Conservation (phyloP, 1,140 invertebrate genomes). For the Pseudobourletiella spinata region DNA sequence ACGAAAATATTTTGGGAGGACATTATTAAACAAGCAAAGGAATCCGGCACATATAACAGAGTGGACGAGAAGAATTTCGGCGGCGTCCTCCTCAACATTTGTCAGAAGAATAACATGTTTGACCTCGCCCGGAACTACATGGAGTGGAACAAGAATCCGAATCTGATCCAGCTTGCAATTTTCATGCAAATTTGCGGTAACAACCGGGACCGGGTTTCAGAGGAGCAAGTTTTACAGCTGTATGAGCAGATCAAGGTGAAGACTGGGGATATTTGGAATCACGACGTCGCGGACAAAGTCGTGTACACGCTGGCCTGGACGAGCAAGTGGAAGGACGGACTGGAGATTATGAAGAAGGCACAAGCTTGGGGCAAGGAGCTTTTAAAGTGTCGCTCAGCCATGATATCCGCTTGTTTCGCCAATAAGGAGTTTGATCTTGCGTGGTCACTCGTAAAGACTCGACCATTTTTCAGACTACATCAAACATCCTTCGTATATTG, state of each 20-base stretch:
- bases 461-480: constrained; percentile 37
- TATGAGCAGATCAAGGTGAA: constrained; percentile 47
- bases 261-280: constrained; percentile 49
- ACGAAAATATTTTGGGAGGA: constrained; percentile 30
- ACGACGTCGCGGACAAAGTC: constrained; percentile 47
- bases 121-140: constrained; percentile 49
- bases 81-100: constrained; percentile 47
- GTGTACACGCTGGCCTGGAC: constrained; percentile 53
- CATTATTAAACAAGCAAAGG: constrained; percentile 32
- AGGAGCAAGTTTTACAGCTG: constrained; percentile 47
- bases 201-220: constrained; percentile 41
- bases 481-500: constrained; percentile 43
- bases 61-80: constrained; percentile 47
- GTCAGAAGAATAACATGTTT: constrained; percentile 41
- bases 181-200: constrained; percentile 18
- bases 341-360: constrained; percentile 51
- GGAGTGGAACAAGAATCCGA: constrained; percentile 44
- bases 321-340: constrained; percentile 46
- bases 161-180: constrained; percentile 37
- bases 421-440: constrained; percentile 48
- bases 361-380: constrained; percentile 42
- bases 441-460: constrained; percentile 46
- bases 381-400: neutral
- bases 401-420: constrained; percentile 49
- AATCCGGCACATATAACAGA: constrained; percentile 39